These are phyloP conservation scores for Dinoponera quadriceps DNA, from an alignment of 1,140 invertebrate species.

Conservation along the genomic window DNA sequence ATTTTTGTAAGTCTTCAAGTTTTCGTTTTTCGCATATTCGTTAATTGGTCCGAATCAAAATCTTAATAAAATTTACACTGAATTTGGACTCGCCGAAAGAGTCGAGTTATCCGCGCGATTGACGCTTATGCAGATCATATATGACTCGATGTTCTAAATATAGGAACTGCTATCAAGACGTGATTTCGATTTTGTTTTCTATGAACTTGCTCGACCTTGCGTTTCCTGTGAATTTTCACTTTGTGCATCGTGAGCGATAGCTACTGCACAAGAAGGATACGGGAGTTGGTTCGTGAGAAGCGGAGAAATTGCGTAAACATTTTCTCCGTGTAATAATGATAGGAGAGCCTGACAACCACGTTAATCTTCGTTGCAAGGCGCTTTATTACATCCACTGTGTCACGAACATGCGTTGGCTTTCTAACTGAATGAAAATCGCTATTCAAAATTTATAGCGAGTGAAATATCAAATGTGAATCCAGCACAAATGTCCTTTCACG, in stretches of 20 bases:
- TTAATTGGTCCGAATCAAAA: background rate
- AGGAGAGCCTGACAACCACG: background rate
- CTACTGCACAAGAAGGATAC: conserved; percentile 10
- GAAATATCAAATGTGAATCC: conserved; percentile 13
- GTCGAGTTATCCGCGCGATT: background rate
- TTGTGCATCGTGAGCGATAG: background rate
- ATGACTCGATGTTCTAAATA: background rate
- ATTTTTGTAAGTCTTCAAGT: background rate
- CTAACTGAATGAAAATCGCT: conserved; percentile 4
- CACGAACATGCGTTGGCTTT: background rate
- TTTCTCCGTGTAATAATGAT: conserved; percentile 35
- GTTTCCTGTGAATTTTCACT: conserved; percentile 54
- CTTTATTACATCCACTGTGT: conserved; percentile 30
- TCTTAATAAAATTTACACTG: background rate
- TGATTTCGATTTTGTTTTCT: background rate
- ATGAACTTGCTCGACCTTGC: conserved; percentile 13
- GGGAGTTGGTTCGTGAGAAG: conserved; percentile 51
- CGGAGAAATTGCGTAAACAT: conserved; percentile 39
- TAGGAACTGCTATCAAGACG: background rate
- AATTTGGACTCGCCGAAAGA: background rate
- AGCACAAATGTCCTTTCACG: too few relatives aligned
- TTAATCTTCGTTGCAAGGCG: conserved; percentile 16
- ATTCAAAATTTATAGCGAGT: background rate
- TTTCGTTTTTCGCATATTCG: background rate
- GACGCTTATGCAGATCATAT: background rate